Conservation (phyloP, 2,113 vertebrate species). For the Opisthocomus hoazin region DNA sequence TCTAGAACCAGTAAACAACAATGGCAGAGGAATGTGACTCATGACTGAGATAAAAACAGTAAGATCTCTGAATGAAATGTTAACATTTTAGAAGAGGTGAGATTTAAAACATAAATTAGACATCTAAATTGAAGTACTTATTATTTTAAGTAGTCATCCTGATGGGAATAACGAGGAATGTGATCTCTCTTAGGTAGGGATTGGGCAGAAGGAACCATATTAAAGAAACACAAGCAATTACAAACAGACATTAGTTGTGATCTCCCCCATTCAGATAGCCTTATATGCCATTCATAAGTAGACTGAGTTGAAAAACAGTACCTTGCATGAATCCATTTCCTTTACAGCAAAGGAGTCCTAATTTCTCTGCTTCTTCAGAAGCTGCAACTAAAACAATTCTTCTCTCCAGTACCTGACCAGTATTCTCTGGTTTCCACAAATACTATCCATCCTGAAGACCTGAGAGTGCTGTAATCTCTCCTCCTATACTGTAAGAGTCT, state of each 20-base stretch:
- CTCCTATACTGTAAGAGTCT: not conserved
- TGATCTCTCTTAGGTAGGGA: not conserved
- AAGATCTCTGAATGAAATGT: not conserved
- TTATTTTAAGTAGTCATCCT: not conserved
- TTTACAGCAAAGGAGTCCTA: not conserved
- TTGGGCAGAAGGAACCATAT: not conserved
- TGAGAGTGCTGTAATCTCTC: not conserved
- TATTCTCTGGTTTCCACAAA: not conserved
- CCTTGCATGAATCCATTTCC: not conserved
- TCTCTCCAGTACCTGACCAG: not conserved
- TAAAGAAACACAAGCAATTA: not conserved
- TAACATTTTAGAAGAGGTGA: not conserved
- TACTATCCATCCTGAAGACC: not conserved
- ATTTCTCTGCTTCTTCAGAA: not conserved
- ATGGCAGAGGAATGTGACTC: not conserved
- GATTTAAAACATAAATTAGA: not conserved
- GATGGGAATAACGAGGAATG: not conserved
- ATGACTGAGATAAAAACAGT: not conserved
- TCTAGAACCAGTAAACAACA: not conserved
- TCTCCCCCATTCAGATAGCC: not conserved
- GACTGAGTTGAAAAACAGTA: not conserved
- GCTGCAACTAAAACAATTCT: not conserved
- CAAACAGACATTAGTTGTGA: not conserved
- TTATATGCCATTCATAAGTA: not conserved
- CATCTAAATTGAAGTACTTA: not conserved